phyloP scores from a whole-genome alignment of 2,888 invertebrate species.

The Linnaemya tessellans region DNA sequence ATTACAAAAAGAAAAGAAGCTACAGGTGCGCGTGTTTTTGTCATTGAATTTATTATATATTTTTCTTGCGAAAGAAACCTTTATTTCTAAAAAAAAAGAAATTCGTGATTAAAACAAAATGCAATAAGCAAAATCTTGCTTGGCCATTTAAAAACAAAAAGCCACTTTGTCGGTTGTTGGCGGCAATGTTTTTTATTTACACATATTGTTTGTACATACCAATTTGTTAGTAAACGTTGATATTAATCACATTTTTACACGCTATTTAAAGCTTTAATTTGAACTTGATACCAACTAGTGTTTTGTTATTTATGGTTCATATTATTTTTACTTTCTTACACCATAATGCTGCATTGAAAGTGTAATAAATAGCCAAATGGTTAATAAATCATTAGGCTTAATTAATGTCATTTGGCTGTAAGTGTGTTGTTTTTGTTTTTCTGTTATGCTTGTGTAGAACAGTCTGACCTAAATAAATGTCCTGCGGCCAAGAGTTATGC shows the following conservation, averaged over 20 bases:
- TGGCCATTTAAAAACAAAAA: background rate
- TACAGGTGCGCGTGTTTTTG: constrained; percentile 54
- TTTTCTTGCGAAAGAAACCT: background rate
- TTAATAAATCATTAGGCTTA: constrained; percentile 46
- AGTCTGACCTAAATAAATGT: constrained; percentile 53
- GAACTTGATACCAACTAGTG: constrained; percentile 71
- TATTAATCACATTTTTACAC: constrained; percentile 75
- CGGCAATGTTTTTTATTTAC: constrained; percentile 18
- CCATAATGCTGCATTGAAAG: constrained; percentile 9
- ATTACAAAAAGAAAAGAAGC: constrained; percentile 9
- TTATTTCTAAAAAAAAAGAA: background rate
- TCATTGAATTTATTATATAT: constrained; percentile 8
- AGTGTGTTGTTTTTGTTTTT: background rate
- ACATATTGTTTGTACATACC: background rate
- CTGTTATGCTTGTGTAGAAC: constrained; percentile 14
- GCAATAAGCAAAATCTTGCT: background rate
- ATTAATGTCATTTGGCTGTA: background rate
- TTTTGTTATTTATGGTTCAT: background rate
- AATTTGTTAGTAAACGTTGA: constrained; percentile 44
- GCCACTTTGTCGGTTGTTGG: constrained; percentile 1
- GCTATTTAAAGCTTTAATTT: constrained; percentile 74
- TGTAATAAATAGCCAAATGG: constrained; percentile 21
- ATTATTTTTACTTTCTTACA: background rate
- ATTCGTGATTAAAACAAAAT: constrained; percentile 19
- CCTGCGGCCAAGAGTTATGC: constrained; percentile 11